phyloP scores from a whole-genome alignment of 2,797 vertebrate species.

The Eulemur albifrons region DNA sequence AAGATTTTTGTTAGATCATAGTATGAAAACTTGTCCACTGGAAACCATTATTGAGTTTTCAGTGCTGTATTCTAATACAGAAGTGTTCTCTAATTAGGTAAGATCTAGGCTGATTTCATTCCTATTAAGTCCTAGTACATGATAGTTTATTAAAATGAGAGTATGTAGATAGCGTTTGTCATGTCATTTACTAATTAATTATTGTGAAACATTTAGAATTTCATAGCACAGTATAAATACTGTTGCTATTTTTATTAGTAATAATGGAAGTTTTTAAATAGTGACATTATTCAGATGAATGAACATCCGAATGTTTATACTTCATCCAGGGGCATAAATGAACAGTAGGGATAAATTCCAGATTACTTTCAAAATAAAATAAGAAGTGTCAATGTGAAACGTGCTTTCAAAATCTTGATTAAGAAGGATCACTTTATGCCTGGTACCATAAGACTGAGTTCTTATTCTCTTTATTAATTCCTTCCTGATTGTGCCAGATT shows the following conservation, averaged over 20 bases:
- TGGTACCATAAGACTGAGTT: background rate
- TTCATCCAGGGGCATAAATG: slow-evolving; percentile 18
- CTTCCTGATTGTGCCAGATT: slow-evolving; percentile 20
- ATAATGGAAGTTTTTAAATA: slow-evolving; percentile 68
- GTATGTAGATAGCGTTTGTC: slow-evolving; percentile 46
- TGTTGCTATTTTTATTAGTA: slow-evolving; percentile 74
- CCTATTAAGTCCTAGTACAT: slow-evolving; percentile 63
- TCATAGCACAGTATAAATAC: slow-evolving; percentile 64
- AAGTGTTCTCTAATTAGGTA: slow-evolving; percentile 70
- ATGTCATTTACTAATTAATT: slow-evolving; percentile 74
- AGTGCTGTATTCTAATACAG: slow-evolving; percentile 52
- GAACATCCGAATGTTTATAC: slow-evolving; percentile 54
- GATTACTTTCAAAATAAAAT: slow-evolving; percentile 70
- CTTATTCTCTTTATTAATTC: background rate
- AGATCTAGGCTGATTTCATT: slow-evolving; percentile 73
- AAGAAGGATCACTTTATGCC: slow-evolving; percentile 37
- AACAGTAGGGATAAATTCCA: slow-evolving; percentile 44
- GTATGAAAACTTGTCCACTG: slow-evolving; percentile 64
- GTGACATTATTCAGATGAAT: slow-evolving; percentile 68
- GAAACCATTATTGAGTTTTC: slow-evolving; percentile 68
- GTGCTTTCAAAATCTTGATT: slow-evolving; percentile 57
- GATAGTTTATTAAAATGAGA: slow-evolving; percentile 73
- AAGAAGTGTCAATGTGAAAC: slow-evolving; percentile 39
- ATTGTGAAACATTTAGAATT: slow-evolving; percentile 72
- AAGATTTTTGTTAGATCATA: slow-evolving; percentile 71